Conservation (phyloP, 2,888 invertebrate species). For the Cheilosia scutellata region DNA sequence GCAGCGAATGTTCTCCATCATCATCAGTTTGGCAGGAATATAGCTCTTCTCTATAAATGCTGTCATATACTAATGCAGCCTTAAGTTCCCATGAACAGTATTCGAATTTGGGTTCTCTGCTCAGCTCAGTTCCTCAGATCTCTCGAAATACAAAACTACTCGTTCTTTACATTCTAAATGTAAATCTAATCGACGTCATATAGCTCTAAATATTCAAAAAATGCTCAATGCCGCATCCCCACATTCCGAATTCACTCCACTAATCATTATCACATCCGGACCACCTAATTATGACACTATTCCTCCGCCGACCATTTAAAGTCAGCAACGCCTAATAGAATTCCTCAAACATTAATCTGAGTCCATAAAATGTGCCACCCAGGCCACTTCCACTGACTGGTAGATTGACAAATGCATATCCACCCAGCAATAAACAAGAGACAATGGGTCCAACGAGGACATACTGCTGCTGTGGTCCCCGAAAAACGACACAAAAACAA, state of each 20-base stretch:
- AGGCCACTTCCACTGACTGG: conserved; percentile 48
- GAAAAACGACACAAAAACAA: conserved; percentile 72
- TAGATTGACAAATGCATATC: conserved; percentile 73
- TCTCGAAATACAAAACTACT: too few relatives aligned
- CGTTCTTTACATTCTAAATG: too few relatives aligned
- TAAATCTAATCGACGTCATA: too few relatives aligned
- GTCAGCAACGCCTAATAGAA: conserved; percentile 73
- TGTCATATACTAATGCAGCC: too few relatives aligned
- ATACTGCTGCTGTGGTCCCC: conserved; percentile 50
- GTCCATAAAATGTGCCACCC: conserved; percentile 67
- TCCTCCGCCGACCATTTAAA: conserved; percentile 70
- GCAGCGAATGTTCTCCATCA: too few relatives aligned
- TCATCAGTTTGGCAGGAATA: too few relatives aligned
- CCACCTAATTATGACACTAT: conserved; percentile 75
- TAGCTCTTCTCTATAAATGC: too few relatives aligned
- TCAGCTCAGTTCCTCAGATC: too few relatives aligned
- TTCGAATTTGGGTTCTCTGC: too few relatives aligned
- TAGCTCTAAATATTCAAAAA: conserved; percentile 15
- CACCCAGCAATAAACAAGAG: conserved; percentile 70
- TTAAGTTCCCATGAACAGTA: too few relatives aligned
- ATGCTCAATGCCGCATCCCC: neutral
- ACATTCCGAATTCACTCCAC: conserved; percentile 32
- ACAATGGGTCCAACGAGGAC: conserved; percentile 71
- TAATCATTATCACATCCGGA: conserved; percentile 75
- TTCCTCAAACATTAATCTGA: conserved; percentile 68